A percentile compares a stretch with the other conserved stretches of the same genome.
phyloP scores from a whole-genome alignment of 2,113 vertebrate species.

The Ophiodon elongatus region DNA sequence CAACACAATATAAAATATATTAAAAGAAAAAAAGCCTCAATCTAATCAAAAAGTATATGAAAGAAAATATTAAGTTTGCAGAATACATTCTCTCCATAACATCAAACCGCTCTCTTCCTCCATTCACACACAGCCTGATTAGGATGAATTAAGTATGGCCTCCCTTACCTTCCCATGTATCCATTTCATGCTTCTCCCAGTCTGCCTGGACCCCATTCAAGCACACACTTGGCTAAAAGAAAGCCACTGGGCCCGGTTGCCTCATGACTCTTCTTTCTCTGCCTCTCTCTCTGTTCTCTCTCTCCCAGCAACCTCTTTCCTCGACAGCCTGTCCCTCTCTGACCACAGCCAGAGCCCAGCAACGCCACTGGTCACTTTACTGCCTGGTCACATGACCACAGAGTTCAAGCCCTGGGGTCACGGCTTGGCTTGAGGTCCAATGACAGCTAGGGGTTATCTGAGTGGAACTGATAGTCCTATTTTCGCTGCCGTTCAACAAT shows the following conservation, averaged over 20 bases:
- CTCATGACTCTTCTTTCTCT: conserved; percentile 82
- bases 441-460: conserved; percentile 93
- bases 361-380: conserved; percentile 92
- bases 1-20: background rate
- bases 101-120: background rate
- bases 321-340: conserved; percentile 84
- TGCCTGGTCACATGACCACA: conserved; percentile 91
- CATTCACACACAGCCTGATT: conserved; percentile 9
- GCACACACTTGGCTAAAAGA: conserved; percentile 79
- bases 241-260: conserved; percentile 70
- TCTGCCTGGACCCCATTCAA: conserved; percentile 89
- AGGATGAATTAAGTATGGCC: background rate
- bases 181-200: conserved; percentile 92
- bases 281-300: conserved; percentile 41
- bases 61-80: background rate
- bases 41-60: background rate
- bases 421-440: conserved; percentile 88
- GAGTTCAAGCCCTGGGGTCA: conserved; percentile 97
- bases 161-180: conserved; percentile 94
- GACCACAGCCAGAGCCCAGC: conserved; percentile 80
- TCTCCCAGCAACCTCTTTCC: conserved; percentile 70
- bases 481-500: conserved; percentile 86
- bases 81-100: background rate
- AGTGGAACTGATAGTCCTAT: conserved; percentile 93
- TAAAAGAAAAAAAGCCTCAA: background rate